Conservation (phyloP, 1,140 invertebrate species). For the Brachionus paranguensis region DNA sequence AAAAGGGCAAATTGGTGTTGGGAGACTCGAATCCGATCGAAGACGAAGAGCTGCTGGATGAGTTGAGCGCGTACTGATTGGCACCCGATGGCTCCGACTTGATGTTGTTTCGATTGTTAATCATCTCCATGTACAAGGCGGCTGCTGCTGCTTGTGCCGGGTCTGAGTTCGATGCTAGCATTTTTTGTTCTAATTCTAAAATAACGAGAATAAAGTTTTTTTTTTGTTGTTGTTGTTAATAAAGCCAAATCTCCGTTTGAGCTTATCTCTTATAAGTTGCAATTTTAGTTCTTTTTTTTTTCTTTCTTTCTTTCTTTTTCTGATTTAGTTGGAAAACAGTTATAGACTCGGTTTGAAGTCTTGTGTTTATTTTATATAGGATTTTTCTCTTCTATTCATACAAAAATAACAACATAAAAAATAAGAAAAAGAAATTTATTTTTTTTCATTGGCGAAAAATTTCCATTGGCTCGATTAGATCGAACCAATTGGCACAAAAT, state of each 20-base stretch:
- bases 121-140: slow-evolving; percentile 32
- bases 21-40: neutral
- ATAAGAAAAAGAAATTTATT: neutral
- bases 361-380: neutral
- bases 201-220: neutral
- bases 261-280: slow-evolving; percentile 16
- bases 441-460: neutral
- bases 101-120: slow-evolving; percentile 8
- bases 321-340: neutral
- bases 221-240: neutral
- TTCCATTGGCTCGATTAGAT: neutral
- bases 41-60: neutral
- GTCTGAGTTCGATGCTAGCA: neutral
- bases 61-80: slow-evolving; percentile 3
- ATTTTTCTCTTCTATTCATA: neutral
- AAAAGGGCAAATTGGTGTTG: neutral
- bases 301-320: neutral
- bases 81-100: neutral
- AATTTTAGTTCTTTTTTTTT: neutral
- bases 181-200: slow-evolving; percentile 4
- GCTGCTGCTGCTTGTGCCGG: neutral
- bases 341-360: slow-evolving; percentile 16
- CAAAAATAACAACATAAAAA: neutral
- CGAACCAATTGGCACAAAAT: neutral
- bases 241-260: neutral